Evolutionary conservation across 2,888 invertebrate species (phyloP).

Genomic region (Pristionchus arcanus): DNA sequence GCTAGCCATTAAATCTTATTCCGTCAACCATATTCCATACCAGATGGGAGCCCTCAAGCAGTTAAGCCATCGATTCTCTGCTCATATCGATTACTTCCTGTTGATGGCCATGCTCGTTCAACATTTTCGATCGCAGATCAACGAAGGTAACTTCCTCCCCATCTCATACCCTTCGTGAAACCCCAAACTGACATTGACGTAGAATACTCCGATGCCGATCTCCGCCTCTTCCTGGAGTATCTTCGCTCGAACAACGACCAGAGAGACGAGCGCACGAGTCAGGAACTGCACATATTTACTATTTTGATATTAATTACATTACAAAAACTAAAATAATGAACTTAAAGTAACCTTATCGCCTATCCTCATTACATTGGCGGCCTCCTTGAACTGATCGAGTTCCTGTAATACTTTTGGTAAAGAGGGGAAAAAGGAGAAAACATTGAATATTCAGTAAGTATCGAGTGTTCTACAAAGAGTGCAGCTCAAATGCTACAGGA

Average conservation of each 20-base stretch:
- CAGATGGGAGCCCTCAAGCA: conserved; percentile 47
- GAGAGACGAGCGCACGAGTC: conserved; percentile 10
- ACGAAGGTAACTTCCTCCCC: background rate
- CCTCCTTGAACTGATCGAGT: conserved; percentile 41
- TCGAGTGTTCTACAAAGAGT: too few relatives aligned
- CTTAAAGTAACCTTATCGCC: conserved; percentile 39
- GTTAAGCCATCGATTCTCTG: conserved; percentile 48
- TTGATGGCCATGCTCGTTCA: conserved; percentile 53
- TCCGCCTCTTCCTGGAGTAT: background rate
- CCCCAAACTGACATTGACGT: conserved; percentile 22
- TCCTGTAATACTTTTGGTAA: background rate
- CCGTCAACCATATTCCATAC: too few relatives aligned
- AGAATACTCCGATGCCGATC: conserved; percentile 51
- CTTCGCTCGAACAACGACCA: background rate
- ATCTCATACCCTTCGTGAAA: background rate
- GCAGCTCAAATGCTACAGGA: background rate
- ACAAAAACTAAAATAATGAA: background rate
- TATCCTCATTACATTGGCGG: conserved; percentile 32
- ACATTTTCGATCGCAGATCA: conserved; percentile 36
- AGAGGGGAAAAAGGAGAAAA: too few relatives aligned
- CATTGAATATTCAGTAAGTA: background rate
- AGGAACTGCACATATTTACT: background rate
- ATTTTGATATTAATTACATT: background rate
- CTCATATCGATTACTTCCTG: conserved; percentile 56
- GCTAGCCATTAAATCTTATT: too few relatives aligned